Percentiles rank a stretch among this genome's conserved stretches.
Evolutionary conservation across 1,140 invertebrate genomes (phyloP).

Genomic region (Micrasema longulum): DNA sequence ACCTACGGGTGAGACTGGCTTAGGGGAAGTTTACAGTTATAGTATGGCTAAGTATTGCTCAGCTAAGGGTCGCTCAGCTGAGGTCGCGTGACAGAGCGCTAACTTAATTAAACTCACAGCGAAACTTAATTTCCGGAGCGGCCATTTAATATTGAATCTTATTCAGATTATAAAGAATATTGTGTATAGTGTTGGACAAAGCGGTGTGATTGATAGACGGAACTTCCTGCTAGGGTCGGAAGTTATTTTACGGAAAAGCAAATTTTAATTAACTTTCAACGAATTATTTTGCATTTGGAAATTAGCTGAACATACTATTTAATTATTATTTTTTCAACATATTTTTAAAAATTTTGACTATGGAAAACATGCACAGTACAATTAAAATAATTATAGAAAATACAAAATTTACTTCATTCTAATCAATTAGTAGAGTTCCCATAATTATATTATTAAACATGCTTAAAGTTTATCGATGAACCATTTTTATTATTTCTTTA

Average conservation of each 20-base stretch:
- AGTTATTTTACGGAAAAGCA: constrained; percentile 19
- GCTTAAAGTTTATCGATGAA: too few relatives aligned
- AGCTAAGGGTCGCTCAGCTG: constrained; percentile 1
- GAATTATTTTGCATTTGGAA: constrained; percentile 22
- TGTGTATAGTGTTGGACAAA: constrained; percentile 34
- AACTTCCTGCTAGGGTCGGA: constrained; percentile 8
- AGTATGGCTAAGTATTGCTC: neutral
- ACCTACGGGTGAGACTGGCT: neutral
- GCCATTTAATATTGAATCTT: constrained; percentile 55
- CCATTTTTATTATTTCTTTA: too few relatives aligned
- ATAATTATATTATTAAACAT: too few relatives aligned
- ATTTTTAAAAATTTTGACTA: too few relatives aligned
- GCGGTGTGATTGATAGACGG: constrained; percentile 46
- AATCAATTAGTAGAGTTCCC: too few relatives aligned
- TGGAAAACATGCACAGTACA: too few relatives aligned
- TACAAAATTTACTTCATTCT: too few relatives aligned
- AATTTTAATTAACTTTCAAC: constrained; percentile 34
- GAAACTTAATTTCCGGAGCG: constrained; percentile 54
- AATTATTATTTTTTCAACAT: too few relatives aligned
- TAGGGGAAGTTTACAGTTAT: neutral
- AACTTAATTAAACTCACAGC: constrained; percentile 55
- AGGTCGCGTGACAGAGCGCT: constrained; percentile 52
- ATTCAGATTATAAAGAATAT: constrained; percentile 54
- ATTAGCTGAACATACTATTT: neutral
- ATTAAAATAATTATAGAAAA: too few relatives aligned